Conservation (phyloP, 2,113 vertebrate genomes). For the Promerops cafer region DNA sequence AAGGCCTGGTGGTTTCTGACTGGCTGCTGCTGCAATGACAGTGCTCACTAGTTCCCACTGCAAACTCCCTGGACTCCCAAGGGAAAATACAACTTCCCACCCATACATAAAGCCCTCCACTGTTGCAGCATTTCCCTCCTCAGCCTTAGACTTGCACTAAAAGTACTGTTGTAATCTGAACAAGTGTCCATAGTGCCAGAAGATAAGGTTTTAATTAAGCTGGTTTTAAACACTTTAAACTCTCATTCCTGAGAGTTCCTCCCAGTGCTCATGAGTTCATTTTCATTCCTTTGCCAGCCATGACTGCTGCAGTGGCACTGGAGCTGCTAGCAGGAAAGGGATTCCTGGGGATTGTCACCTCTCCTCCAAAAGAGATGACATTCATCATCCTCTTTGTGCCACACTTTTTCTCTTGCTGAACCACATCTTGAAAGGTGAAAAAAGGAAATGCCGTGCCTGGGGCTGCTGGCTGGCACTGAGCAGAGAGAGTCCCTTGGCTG, state of each 20-base stretch:
- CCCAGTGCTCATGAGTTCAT: background rate
- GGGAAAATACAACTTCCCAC: background rate
- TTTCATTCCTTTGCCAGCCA: background rate
- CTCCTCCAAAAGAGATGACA: background rate
- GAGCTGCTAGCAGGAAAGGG: background rate
- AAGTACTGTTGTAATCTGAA: background rate
- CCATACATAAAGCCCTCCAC: background rate
- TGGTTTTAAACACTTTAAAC: background rate
- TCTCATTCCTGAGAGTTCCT: background rate
- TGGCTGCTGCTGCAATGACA: background rate
- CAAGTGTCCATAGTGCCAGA: background rate
- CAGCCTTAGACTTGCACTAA: background rate
- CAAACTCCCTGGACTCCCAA: background rate
- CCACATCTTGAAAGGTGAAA: background rate
- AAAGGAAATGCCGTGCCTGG: background rate
- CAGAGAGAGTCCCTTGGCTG: rapidly evolving
- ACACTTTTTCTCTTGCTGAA: background rate
- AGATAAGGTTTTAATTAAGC: background rate
- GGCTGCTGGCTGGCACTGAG: background rate
- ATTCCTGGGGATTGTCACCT: rapidly evolving
- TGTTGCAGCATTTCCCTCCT: background rate
- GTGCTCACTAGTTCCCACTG: background rate
- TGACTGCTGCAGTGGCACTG: background rate
- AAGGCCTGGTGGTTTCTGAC: background rate
- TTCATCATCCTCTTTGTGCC: background rate